Evolutionary conservation across 1,140 invertebrate genomes (phyloP).

Genomic region (Thaumetopoea pityocampa): DNA sequence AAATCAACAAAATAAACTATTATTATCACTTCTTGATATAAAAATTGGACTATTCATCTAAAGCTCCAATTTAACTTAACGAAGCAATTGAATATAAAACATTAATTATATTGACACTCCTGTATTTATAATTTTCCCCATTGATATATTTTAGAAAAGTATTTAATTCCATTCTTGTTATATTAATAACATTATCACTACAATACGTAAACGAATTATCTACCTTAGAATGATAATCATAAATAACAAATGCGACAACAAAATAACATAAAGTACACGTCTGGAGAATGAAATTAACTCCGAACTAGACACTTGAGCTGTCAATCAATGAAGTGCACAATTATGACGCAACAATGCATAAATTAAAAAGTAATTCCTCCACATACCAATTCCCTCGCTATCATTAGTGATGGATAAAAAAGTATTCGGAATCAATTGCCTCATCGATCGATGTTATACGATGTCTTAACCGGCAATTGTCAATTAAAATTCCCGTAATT

Average conservation of each 20-base stretch:
- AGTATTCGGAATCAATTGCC: constrained; percentile 13
- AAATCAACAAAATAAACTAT: no score
- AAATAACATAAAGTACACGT: no score
- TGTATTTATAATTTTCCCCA: no score
- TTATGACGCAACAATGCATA: constrained; percentile 16
- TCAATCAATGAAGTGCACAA: constrained; percentile 11
- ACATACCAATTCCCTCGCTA: constrained; percentile 8
- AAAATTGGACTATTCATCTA: no score
- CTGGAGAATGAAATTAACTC: constrained; percentile 10
- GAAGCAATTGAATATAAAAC: no score
- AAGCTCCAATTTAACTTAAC: no score
- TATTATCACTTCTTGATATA: no score
- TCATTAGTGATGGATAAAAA: constrained; percentile 14
- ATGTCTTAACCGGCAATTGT: constrained; percentile 28
- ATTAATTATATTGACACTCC: no score
- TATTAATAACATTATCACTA: neutral
- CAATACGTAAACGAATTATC: no score
- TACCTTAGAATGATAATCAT: no score
- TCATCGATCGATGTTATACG: constrained; percentile 24
- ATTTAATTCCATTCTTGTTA: neutral
- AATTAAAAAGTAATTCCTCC: constrained; percentile 10
- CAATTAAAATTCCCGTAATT: constrained; percentile 59
- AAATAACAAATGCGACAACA: no score
- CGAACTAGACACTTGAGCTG: constrained; percentile 7
- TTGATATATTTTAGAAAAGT: neutral